Evolutionary conservation across 2,113 vertebrate species (phyloP), one percentile per base, ranked within the genome.

Genomic region (Ptilonorhynchus violaceus): DNA sequence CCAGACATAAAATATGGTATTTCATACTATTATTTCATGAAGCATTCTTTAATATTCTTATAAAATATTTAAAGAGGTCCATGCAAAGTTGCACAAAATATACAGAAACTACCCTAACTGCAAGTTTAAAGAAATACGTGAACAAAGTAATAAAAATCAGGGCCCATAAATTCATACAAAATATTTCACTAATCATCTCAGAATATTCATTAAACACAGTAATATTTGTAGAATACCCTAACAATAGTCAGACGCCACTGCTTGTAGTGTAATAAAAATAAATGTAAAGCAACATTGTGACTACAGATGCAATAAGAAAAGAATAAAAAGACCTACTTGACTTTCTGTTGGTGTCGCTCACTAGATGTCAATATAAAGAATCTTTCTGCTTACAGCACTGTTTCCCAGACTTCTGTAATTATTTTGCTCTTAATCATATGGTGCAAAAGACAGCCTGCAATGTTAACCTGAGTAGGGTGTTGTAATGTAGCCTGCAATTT

Each of bases 321-420:
- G 3, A 85, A 52, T 16, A 22, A 28, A 89, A 91, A 31, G 15
- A 22, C 23, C 25, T 3, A 0, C 73, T 82, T 1, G 1, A 46
- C 22, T 68, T 92, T 70, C n/a, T 74, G 58, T 0, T 4, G 49
- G n/a, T 41, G 15, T 79, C 0, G 0, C 23, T 82, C 47, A 18
- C 13, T 30, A 49, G 27, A 20, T 53, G 15, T 22, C 41, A 42
- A 4, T 31, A 50, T 23, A 49, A 91, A 74, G n/a, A 78, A 41
- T 5, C 10, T 78, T 78, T 49, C 47, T 89, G 60, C 30, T 74
- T 46, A 39, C 5, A 85, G 64, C 47, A 39, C 31, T 59, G 27
- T 67, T 86, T 73, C 60, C 46, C 55, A 58, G 59, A 86, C 31
- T 62, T 69, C 13, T 16, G 16, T 35, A 12, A 16, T 35, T 72